Conservation (phyloP, 2,113 vertebrate genomes). For the mouse (Mus musculus) region DNA sequence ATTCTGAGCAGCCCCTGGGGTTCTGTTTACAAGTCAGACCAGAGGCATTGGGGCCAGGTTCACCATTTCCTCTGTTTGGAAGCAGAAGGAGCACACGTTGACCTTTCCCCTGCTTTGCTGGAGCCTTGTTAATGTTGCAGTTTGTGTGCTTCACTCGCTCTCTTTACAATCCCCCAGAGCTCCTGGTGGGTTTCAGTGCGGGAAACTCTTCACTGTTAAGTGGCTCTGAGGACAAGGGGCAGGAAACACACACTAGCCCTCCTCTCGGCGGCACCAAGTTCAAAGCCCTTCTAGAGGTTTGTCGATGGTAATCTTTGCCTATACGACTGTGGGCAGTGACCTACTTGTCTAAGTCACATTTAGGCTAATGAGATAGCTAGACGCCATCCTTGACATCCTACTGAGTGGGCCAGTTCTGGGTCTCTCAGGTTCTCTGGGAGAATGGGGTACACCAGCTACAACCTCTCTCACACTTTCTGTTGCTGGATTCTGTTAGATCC, state of each 20-base stretch:
- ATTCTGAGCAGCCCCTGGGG: constrained; percentile 72
- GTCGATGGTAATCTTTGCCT: background rate
- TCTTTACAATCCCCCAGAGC: constrained; percentile 48
- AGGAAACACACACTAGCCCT: background rate
- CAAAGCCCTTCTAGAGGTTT: background rate
- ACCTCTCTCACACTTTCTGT: background rate
- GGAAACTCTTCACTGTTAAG: background rate
- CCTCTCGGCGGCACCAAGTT: background rate
- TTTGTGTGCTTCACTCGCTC: constrained; percentile 8
- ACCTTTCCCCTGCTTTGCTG: constrained; percentile 60
- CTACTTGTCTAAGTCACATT: background rate
- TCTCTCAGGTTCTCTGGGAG: background rate
- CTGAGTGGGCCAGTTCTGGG: background rate
- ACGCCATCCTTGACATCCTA: background rate
- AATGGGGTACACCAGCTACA: background rate
- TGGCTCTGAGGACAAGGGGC: background rate
- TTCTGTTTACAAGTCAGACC: constrained; percentile 76
- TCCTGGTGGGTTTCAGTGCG: background rate
- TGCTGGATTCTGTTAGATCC: background rate
- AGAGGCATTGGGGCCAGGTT: constrained; percentile 62
- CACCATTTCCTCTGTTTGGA: constrained; percentile 65
- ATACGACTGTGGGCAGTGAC: background rate
- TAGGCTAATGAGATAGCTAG: background rate
- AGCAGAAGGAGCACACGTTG: constrained; percentile 8
- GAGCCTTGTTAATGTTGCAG: constrained; percentile 73